Conservation (phyloP, 1,140 invertebrate genomes). For the Drosophila nigrodunni region DNA sequence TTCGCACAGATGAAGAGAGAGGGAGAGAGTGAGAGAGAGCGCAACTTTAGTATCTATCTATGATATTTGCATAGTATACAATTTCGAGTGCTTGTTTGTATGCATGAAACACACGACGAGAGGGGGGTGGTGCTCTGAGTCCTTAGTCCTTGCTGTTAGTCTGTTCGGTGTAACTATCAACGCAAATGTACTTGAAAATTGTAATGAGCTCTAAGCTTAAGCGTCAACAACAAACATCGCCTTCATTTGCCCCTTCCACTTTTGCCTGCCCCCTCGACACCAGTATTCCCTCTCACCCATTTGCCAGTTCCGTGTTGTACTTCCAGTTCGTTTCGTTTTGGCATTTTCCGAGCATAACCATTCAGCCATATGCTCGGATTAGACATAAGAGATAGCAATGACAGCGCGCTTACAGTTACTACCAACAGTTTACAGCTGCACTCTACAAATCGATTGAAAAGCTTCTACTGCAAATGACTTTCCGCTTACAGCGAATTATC, state of each 20-base stretch:
- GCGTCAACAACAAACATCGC: slow-evolving; percentile 78
- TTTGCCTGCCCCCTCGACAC: background rate
- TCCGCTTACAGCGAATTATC: slow-evolving; percentile 2
- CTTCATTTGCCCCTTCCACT: background rate
- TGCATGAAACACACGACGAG: slow-evolving; percentile 61
- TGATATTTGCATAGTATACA: slow-evolving; percentile 81
- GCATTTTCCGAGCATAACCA: slow-evolving; percentile 52
- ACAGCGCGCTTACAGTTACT: slow-evolving; percentile 56
- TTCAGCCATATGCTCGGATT: slow-evolving; percentile 76
- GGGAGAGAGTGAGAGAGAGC: background rate
- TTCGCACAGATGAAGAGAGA: slow-evolving; percentile 12
- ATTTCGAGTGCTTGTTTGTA: slow-evolving; percentile 79
- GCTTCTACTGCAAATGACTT: slow-evolving; percentile 33
- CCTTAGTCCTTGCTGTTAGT: slow-evolving; percentile 37
- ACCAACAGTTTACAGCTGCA: slow-evolving; percentile 52
- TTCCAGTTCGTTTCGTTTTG: slow-evolving; percentile 35
- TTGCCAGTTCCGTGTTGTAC: slow-evolving; percentile 36
- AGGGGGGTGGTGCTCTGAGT: background rate
- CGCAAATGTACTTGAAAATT: slow-evolving; percentile 84
- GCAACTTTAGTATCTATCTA: slow-evolving; percentile 54
- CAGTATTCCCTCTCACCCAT: background rate
- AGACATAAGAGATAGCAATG: slow-evolving; percentile 42
- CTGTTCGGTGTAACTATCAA: slow-evolving; percentile 75
- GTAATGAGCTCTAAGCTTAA: slow-evolving; percentile 82
- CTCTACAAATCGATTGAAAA: slow-evolving; percentile 46